These are phyloP conservation scores for Pygoscelis adeliae DNA, from an alignment of 2,113 vertebrate species.

Conservation along the genomic window DNA sequence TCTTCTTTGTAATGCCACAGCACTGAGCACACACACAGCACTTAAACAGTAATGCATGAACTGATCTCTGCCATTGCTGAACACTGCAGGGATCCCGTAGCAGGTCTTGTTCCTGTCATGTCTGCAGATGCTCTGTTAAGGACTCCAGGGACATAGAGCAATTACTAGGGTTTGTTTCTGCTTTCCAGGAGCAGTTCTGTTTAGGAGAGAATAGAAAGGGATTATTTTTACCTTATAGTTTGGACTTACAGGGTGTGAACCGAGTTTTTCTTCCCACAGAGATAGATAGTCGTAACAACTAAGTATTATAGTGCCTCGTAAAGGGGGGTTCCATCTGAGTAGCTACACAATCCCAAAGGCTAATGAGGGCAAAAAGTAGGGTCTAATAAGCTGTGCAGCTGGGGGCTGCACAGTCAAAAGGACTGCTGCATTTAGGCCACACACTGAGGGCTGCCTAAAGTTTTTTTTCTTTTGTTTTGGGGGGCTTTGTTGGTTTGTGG, in stretches of 20 bases:
- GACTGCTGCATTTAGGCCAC: neutral
- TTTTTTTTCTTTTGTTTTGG: neutral
- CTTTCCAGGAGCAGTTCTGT: slow-evolving; percentile 74
- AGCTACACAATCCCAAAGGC: neutral
- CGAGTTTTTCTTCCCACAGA: slow-evolving; percentile 1
- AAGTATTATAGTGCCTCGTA: neutral
- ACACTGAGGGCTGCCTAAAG: neutral
- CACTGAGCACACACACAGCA: slow-evolving; percentile 33
- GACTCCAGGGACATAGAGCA: slow-evolving; percentile 67
- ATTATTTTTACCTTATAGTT: slow-evolving; percentile 63
- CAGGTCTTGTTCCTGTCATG: slow-evolving; percentile 63
- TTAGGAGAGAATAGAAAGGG: slow-evolving; percentile 72
- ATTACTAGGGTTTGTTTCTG: slow-evolving; percentile 71
- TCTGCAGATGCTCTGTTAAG: slow-evolving; percentile 68
- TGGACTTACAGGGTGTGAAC: slow-evolving; percentile 21
- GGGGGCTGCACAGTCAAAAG: neutral
- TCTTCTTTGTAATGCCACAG: slow-evolving; percentile 54
- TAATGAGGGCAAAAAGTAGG: neutral
- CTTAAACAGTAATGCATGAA: slow-evolving; percentile 24
- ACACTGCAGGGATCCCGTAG: slow-evolving; percentile 47
- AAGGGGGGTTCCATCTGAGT: neutral
- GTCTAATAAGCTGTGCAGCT: neutral
- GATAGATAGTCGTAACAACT: neutral
- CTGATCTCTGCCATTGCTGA: slow-evolving; percentile 49
- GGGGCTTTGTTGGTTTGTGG: neutral